A percentile compares a stretch with the other conserved stretches of the same genome.
Evolutionary conservation across 1,140 invertebrate genomes (phyloP).

Genomic region (Schlechtendalia chinensis): DNA sequence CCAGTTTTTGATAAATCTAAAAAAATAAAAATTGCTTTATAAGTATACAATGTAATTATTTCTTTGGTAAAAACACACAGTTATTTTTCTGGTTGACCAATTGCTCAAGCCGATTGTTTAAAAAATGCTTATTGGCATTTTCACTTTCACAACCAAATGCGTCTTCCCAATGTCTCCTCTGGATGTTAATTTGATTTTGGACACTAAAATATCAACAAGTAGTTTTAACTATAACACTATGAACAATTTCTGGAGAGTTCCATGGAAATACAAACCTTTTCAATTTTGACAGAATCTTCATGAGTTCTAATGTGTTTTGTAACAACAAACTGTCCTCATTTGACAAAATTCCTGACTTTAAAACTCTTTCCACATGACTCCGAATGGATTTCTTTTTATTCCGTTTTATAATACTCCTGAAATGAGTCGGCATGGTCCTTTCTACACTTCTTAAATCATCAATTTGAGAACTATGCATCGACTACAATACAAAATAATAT

Average conservation of each 20-base stretch:
- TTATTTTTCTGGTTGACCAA: constrained; percentile 21
- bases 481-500: not conserved
- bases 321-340: constrained; percentile 21
- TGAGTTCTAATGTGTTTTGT: constrained; percentile 32
- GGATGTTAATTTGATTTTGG: constrained; percentile 32
- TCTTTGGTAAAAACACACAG: not conserved
- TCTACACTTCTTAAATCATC: constrained; percentile 26
- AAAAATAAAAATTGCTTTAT: not conserved
- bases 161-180: constrained; percentile 2
- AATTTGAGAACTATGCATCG: not conserved
- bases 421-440: constrained; percentile 15
- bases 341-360: constrained; percentile 23
- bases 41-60: no score
- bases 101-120: constrained; percentile 6
- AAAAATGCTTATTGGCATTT: not conserved
- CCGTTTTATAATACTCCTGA: not conserved
- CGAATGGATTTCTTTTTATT: constrained; percentile 13
- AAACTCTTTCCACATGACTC: constrained; percentile 4
- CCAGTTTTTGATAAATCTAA: constrained; percentile 15
- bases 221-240: constrained; percentile 4
- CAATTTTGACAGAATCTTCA: constrained; percentile 33
- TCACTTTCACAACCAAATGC: not conserved
- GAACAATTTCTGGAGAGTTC: not conserved
- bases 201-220: not conserved
- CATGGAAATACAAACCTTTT: not conserved